Evolutionary conservation across 2,888 invertebrate genomes (phyloP).

Genomic region (Tachina grossa): DNA sequence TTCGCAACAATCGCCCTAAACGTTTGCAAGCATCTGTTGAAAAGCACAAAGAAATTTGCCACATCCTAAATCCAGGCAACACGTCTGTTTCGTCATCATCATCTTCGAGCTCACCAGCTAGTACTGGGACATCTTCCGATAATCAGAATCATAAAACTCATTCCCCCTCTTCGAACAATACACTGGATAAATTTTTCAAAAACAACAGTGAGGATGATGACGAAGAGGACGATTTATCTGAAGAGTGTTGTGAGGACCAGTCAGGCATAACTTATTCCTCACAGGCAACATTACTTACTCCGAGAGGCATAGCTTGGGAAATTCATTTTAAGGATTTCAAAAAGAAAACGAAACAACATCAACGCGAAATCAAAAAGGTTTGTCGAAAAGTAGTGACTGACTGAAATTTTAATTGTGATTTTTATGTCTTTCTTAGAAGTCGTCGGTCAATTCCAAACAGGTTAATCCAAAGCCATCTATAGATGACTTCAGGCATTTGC

Average conservation of each 20-base stretch:
- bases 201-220: constrained; percentile 75
- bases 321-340: constrained; percentile 88
- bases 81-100: constrained; percentile 75
- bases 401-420: background rate
- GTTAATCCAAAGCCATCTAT: constrained; percentile 14
- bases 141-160: constrained; percentile 70
- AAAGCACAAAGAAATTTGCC: constrained; percentile 91
- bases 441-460: constrained; percentile 38
- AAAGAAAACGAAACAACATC: constrained; percentile 68
- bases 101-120: constrained; percentile 66
- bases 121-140: constrained; percentile 66
- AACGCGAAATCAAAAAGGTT: constrained; percentile 55
- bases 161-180: constrained; percentile 76
- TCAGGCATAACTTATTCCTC: constrained; percentile 83
- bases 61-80: constrained; percentile 82
- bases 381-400: background rate
- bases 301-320: constrained; percentile 93
- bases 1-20: constrained; percentile 74
- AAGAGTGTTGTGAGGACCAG: constrained; percentile 91
- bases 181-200: constrained; percentile 77
- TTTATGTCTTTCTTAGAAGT: constrained; percentile 15
- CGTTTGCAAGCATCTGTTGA: constrained; percentile 85
- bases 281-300: constrained; percentile 82
- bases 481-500: constrained; percentile 25
- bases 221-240: constrained; percentile 88